phyloP scores from a whole-genome alignment of 2,113 vertebrate species.

The Mohoua ochrocephala region DNA sequence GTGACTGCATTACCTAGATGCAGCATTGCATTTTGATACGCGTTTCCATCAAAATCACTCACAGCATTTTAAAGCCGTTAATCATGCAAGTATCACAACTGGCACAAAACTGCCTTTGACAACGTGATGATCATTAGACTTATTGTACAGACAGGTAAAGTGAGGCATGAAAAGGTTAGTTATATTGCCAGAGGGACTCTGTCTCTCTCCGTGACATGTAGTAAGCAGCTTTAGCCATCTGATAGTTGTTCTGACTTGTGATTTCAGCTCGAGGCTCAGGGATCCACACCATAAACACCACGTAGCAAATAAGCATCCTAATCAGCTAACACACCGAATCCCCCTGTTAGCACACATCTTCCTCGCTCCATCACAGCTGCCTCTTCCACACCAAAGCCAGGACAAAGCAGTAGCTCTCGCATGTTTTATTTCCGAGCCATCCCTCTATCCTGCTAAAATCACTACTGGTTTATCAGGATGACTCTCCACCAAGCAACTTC shows the following conservation, averaged over 20 bases:
- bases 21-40: not conserved
- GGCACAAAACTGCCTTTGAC: not conserved
- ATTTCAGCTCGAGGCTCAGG: not conserved
- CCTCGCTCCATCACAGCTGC: not conserved
- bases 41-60: not conserved
- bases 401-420: not conserved
- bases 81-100: not conserved
- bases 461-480: not conserved
- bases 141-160: slow-evolving; percentile 44
- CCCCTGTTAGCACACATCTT: not conserved
- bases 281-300: not conserved
- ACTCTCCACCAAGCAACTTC: not conserved
- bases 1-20: not conserved
- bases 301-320: not conserved
- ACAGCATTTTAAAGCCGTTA: not conserved
- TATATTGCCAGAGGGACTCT: not conserved
- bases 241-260: not conserved
- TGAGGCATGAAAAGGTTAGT: slow-evolving; percentile 47
- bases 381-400: not conserved
- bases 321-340: not conserved
- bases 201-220: not conserved
- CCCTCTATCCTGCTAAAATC: not conserved
- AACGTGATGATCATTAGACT: slow-evolving; percentile 27
- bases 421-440: not conserved
- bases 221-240: not conserved